These are phyloP conservation scores for Monarcha castaneiventris DNA, from an alignment of 2,113 vertebrate species.

Conservation along the genomic window DNA sequence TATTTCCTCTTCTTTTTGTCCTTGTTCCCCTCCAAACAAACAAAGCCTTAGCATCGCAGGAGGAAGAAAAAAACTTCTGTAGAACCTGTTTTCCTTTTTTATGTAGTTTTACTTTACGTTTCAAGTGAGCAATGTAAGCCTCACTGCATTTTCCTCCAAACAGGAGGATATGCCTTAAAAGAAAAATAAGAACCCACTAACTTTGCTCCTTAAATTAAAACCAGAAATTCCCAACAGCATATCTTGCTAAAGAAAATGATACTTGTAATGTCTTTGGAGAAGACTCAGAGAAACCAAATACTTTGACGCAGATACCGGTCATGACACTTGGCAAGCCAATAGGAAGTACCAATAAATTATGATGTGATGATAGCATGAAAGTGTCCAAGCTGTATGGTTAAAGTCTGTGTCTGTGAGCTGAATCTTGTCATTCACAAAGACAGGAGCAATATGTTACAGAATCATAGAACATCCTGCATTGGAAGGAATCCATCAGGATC, in stretches of 20 bases:
- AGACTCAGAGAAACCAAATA: not conserved
- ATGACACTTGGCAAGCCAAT: not conserved
- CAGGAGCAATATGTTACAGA: not conserved
- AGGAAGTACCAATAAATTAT: not conserved
- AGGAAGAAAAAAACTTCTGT: not conserved
- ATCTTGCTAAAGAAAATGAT: not conserved
- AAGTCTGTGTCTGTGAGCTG: not conserved
- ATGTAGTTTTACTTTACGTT: not conserved
- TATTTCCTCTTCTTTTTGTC: not conserved
- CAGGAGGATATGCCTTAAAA: not conserved
- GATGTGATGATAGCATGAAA: not conserved
- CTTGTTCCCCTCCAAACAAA: not conserved
- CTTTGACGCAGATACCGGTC: not conserved
- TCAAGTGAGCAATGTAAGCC: not conserved
- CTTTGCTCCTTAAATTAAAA: not conserved
- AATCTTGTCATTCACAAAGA: not conserved
- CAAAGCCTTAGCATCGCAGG: not conserved
- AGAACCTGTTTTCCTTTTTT: not conserved
- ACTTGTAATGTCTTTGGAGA: not conserved
- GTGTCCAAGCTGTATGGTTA: not conserved
- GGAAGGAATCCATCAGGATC: not conserved
- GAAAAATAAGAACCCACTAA: not conserved
- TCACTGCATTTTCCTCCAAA: not conserved
- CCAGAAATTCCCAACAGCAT: not conserved
- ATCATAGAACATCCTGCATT: not conserved